A percentile compares a stretch with the other conserved stretches of the same genome.
phyloP scores from a whole-genome alignment of 2,888 invertebrate species.

The Darwinula stevensoni region DNA sequence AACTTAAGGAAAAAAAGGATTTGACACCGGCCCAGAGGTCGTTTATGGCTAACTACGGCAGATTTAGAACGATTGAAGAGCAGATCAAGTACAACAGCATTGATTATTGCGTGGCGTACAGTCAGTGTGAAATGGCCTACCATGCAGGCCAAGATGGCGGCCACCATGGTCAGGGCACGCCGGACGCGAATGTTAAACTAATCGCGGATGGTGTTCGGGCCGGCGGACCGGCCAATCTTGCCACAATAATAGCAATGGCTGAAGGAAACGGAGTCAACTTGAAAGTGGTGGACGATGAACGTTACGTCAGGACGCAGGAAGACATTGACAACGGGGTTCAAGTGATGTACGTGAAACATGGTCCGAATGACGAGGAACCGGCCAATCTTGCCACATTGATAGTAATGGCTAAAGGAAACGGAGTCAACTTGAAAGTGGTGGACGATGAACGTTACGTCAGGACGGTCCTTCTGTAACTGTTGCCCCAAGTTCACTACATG shows the following conservation, averaged over 20 bases:
- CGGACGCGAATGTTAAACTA: neutral
- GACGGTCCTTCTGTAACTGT: no score
- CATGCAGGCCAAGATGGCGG: constrained; percentile 1
- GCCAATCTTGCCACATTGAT: no score
- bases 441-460: no score
- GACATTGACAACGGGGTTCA: constrained; percentile 1
- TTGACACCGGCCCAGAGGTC: neutral
- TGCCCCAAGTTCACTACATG: no score
- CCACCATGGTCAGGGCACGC: neutral
- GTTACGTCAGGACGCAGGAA: neutral
- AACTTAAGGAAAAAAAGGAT: constrained; percentile 2
- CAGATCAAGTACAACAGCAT: neutral
- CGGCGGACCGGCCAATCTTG: neutral
- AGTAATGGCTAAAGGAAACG: no score
- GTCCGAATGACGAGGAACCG: neutral
- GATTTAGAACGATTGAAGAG: constrained; percentile 1
- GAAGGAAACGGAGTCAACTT: constrained; percentile 1
- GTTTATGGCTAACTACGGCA: constrained; percentile 1
- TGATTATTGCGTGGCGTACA: constrained; percentile 1
- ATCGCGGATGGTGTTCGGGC: neutral
- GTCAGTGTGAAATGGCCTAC: constrained; percentile 1
- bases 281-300: constrained; percentile 1
- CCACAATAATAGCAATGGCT: neutral
- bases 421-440: no score
- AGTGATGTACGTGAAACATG: constrained; percentile 1